phyloP scores from a whole-genome alignment of 2,113 vertebrate genomes.

The Myocastor coypus region DNA sequence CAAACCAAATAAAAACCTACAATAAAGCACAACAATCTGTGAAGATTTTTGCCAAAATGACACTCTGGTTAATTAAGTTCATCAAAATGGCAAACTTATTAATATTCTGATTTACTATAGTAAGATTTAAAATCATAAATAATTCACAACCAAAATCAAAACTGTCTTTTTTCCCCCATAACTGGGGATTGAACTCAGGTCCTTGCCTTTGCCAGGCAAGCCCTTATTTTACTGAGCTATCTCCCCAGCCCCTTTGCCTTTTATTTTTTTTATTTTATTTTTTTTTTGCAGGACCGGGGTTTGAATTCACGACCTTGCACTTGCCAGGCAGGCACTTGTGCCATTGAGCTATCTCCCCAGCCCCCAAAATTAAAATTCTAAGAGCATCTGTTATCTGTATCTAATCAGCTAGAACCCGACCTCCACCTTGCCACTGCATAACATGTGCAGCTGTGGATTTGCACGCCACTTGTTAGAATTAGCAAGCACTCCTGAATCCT shows the following conservation, averaged over 20 bases:
- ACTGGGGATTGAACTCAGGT: too few relatives aligned
- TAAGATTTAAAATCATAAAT: neutral
- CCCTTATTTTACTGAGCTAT: too few relatives aligned
- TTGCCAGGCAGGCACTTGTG: too few relatives aligned
- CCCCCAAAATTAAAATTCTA: constrained; percentile 25
- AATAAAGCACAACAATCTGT: neutral
- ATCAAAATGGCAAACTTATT: neutral
- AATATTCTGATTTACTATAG: neutral
- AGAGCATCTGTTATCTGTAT: constrained; percentile 36
- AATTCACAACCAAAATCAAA: constrained; percentile 3
- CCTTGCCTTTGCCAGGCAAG: too few relatives aligned
- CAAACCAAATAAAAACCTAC: too few relatives aligned
- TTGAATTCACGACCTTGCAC: too few relatives aligned
- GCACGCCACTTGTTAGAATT: neutral
- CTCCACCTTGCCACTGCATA: neutral
- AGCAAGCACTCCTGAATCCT: neutral
- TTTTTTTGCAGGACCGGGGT: too few relatives aligned
- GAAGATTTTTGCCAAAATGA: neutral
- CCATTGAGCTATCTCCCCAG: too few relatives aligned
- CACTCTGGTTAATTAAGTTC: neutral
- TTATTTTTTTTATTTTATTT: too few relatives aligned
- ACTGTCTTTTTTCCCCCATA: too few relatives aligned
- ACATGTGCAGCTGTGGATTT: neutral
- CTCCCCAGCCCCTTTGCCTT: too few relatives aligned
- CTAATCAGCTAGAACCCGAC: constrained; percentile 41